These are phyloP conservation scores for Drosophila fuyamai DNA, from an alignment of 1,140 invertebrate genomes.

Conservation along the genomic window DNA sequence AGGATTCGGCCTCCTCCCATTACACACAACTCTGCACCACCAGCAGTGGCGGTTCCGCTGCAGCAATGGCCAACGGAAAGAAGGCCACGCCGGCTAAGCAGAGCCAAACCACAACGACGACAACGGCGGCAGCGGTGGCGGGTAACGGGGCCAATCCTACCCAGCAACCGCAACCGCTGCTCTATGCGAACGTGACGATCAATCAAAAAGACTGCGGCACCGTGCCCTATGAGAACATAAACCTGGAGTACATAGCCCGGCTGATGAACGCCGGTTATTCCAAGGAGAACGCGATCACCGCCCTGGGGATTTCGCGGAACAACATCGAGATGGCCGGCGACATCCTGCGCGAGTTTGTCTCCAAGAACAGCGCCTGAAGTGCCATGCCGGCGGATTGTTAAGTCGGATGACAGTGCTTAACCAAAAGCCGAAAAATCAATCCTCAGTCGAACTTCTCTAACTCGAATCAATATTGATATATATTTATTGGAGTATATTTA, in stretches of 20 bases:
- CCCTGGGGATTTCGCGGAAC: conserved; percentile 95
- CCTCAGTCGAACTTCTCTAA: conserved; percentile 23
- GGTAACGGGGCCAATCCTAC: conserved; percentile 29
- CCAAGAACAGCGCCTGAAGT: conserved; percentile 82
- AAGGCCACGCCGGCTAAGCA: conserved; percentile 43
- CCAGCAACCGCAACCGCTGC: conserved; percentile 65
- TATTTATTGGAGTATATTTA: conserved; percentile 6
- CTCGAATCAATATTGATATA: not conserved
- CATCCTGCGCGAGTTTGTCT: conserved; percentile 95
- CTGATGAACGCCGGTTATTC: conserved; percentile 95
- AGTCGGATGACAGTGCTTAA: conserved; percentile 9
- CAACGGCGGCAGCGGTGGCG: conserved; percentile 32
- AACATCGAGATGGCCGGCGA: conserved; percentile 97
- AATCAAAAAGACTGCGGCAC: conserved; percentile 85
- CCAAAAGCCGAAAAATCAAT: conserved; percentile 5
- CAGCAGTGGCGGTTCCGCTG: conserved; percentile 54
- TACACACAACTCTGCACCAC: conserved; percentile 78
- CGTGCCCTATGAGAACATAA: conserved; percentile 93
- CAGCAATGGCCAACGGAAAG: conserved; percentile 63
- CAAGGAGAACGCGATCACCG: conserved; percentile 94
- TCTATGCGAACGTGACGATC: conserved; percentile 84
- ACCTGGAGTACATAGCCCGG: conserved; percentile 94
- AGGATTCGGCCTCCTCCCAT: conserved; percentile 64
- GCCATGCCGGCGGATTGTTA: conserved; percentile 13
- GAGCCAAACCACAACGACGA: conserved; percentile 25